Base-by-base conservation (phyloP, 2,113 vertebrate genomes). In the Caranx melampygus region DNA sequence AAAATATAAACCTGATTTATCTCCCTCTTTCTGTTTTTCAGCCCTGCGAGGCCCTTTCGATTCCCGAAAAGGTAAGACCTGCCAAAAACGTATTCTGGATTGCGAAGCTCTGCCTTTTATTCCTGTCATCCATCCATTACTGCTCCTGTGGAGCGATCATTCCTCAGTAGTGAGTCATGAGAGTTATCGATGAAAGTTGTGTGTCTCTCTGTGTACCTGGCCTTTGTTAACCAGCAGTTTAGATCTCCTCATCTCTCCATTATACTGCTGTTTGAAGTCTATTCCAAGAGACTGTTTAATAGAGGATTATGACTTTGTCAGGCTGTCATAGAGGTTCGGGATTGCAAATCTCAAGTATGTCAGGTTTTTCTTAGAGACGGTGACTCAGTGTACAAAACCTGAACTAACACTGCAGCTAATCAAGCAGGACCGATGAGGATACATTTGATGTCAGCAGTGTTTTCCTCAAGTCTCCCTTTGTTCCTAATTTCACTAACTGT, bases 61-160 rank as follows among this genome's bases (percentile, higher is more conserved):
- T 96, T 98, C 90, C 98, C 97, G 73, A 97, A 95, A 98, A 99
- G 98, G 98, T 99, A 97, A 94, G 93, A 63, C 52, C 88, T 92
- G 89, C 86, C 90, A 72, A 66, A 85, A 87, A 64, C 0, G 0
- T 18, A 59, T 52, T 86, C 49, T 86, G 78, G 82, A 76, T 75
- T 65, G 73, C 64, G 73, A 58, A 54, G 7, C 59, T 63, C 82
- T 55, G 57, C 51, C 63, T 58, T 64, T 80, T 66, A 37, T 86
- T 82, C 15, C 80, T 85, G 79, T 78, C 81, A 75, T 70, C 79
- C 85, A 88, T 92, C 90, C 71, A 78, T 91, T 78, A 82, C 70
- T 73, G 34, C 85, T 85, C 57, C 69, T 8, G 63, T 47, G 15
- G 57, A 89, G 64, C 84, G 42, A 77, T 87, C 91, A 88, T 93